Evolutionary conservation across 2,113 vertebrate species (phyloP), one percentile per base, ranked within the genome.

Genomic region (Pycnonotus jocosus): DNA sequence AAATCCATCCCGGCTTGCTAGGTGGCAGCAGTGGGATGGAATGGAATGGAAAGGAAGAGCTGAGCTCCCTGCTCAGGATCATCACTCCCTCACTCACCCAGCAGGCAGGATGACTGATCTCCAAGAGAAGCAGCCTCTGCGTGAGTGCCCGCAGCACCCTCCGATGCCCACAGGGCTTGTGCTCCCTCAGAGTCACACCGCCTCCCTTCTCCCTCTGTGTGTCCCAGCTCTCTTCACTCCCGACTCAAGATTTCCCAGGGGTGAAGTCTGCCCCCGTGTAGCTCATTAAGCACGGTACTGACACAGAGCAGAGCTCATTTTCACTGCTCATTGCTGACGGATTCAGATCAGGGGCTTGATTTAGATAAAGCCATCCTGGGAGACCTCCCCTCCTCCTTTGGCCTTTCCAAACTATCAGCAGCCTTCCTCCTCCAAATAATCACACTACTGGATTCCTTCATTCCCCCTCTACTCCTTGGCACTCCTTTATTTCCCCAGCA

Each of bases 211-310:
- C 61, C 53, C 23, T 3, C 25, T 2, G 5, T 6, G 23, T 30
- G 58, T 28, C 24, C 50, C 7, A 2, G 66, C 17, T 1, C n/a
- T 58, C 50, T 10, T 11, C 30, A 1, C 6, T 31, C 23, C 15
- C 54, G 38, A 40, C 0, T 11, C n/a, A 13, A 28, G 24, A 12
- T 9, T 2, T 28, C 6, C 27, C 1, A 0, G 33, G 4, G 3
- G 7, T 6, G 6, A 28, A 56, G 77, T 23, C 38, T 40, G 45
- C 38, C 47, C 40, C 70, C 1, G 1, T 2, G 30, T 1, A 38
- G 27, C 12, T 77, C 66, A 24, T n/a, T 8, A 70, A 54, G 27
- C 56, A 12, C 0, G 4, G 50, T 37, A 9, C 23, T 2, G n/a
- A 54, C 71, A 44, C 5, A 10, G 20, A 83, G 19, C 30, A 64